These are phyloP conservation scores for Cyclophora albipunctata DNA, from an alignment of 2,888 invertebrate genomes.

Conservation along the genomic window DNA sequence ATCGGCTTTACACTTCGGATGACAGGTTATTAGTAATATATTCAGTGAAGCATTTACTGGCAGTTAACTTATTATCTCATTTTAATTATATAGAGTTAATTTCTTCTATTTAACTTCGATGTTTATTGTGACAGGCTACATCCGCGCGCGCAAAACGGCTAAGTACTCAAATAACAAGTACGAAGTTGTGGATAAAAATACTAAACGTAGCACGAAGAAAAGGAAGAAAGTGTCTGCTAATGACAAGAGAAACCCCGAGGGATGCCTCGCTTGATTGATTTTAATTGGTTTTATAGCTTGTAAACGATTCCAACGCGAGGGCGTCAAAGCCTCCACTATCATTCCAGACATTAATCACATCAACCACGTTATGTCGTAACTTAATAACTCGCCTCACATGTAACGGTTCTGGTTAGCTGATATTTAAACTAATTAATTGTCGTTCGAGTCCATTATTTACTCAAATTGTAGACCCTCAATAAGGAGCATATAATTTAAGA, in stretches of 20 bases:
- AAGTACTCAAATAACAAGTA: no score
- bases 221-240: slow-evolving; percentile 24
- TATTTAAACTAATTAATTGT: slow-evolving; percentile 41
- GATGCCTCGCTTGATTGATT: slow-evolving; percentile 42
- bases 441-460: slow-evolving; percentile 39
- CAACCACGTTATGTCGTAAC: slow-evolving; percentile 16
- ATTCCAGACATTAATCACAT: slow-evolving; percentile 19
- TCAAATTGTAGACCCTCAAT: slow-evolving; percentile 37
- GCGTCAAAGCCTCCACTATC: slow-evolving; percentile 22
- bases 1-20: no score
- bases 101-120: no score
- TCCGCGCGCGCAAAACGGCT: no score
- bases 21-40: no score
- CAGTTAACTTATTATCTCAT: no score
- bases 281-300: slow-evolving; percentile 50
- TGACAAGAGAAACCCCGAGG: slow-evolving; percentile 30
- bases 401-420: slow-evolving; percentile 19
- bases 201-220: no score
- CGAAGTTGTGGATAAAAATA: no score
- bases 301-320: slow-evolving; percentile 34
- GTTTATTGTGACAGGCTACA: no score
- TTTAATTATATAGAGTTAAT: no score
- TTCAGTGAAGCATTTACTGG: no score
- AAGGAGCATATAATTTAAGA: slow-evolving; percentile 44
- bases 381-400: slow-evolving; percentile 17